A percentile compares a stretch with the other conserved stretches of the same genome.
Conservation (phyloP, 2,888 invertebrate species). For the Alsophila aescularia region DNA sequence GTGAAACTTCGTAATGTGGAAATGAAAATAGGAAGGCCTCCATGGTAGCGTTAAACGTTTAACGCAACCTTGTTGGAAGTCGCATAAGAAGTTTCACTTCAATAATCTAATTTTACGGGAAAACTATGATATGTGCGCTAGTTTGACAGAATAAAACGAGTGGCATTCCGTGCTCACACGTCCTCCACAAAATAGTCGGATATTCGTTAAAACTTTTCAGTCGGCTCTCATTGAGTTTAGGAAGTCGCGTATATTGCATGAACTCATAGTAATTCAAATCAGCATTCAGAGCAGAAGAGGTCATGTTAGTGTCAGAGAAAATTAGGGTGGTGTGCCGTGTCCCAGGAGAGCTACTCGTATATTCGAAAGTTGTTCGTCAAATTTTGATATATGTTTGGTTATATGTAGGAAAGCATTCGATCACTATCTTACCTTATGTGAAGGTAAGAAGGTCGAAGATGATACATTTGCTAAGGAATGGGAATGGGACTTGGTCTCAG, state of each 20-base stretch:
- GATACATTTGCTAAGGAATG: too few relatives aligned
- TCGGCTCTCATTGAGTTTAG: constrained; percentile 27
- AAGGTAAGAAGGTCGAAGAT: too few relatives aligned
- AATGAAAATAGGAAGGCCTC: too few relatives aligned
- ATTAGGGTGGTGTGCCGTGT: constrained; percentile 36
- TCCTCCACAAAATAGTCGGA: constrained; percentile 19
- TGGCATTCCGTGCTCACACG: constrained; percentile 1
- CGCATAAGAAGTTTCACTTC: too few relatives aligned
- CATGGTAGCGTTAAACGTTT: too few relatives aligned
- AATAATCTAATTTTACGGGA: not conserved
- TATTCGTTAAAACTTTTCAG: constrained; percentile 26
- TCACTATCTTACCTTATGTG: too few relatives aligned
- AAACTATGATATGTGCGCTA: not conserved
- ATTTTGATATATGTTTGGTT: not conserved
- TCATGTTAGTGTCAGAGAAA: constrained; percentile 47
- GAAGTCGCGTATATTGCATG: constrained; percentile 28
- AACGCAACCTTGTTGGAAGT: too few relatives aligned
- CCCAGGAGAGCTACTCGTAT: constrained; percentile 4
- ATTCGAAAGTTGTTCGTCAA: not conserved
- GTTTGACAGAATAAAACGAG: not conserved
- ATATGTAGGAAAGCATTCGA: too few relatives aligned
- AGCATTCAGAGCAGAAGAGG: constrained; percentile 34
- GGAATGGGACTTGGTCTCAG: too few relatives aligned
- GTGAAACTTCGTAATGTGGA: too few relatives aligned
- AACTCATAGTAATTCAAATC: constrained; percentile 50